Percentiles rank a stretch among this genome's conserved stretches.
Evolutionary conservation across 1,140 invertebrate species (phyloP).

Genomic region (Halesus radiatus): DNA sequence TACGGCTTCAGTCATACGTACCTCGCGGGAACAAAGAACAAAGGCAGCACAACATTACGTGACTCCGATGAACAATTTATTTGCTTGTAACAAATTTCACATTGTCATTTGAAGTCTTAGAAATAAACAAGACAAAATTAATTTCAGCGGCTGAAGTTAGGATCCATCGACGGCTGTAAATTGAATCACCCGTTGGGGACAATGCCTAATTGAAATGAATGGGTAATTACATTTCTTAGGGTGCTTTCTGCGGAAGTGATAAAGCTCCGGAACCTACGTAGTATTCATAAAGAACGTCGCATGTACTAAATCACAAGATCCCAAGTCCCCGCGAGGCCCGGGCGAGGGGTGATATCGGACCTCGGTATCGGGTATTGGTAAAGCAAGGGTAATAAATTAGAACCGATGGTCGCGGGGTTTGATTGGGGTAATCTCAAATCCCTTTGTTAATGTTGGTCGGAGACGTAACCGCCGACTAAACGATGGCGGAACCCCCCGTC

Average conservation of each 20-base stretch:
- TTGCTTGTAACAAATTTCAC: slow-evolving; percentile 17
- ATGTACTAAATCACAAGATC: slow-evolving; percentile 24
- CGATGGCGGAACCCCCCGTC: slow-evolving; percentile 18
- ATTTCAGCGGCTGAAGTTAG: neutral
- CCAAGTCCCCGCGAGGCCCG: neutral
- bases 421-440: slow-evolving; percentile 44
- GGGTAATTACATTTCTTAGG: slow-evolving; percentile 12
- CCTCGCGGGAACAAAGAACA: slow-evolving; percentile 9
- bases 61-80: slow-evolving; percentile 15
- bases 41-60: neutral
- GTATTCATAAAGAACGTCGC: neutral
- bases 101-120: neutral
- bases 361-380: slow-evolving; percentile 1
- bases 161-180: neutral
- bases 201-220: slow-evolving; percentile 6
- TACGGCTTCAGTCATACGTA: neutral
- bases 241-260: neutral
- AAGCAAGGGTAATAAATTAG: slow-evolving; percentile 35
- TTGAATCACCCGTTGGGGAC: neutral
- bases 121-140: slow-evolving; percentile 4
- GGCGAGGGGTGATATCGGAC: neutral
- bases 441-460: slow-evolving; percentile 44
- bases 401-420: slow-evolving; percentile 19
- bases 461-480: slow-evolving; percentile 33
- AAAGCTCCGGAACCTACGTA: neutral